A percentile compares a stretch with the other conserved stretches of the same genome.
phyloP scores from a whole-genome alignment of 2,888 invertebrate species.

The Agrochola lychnidis region DNA sequence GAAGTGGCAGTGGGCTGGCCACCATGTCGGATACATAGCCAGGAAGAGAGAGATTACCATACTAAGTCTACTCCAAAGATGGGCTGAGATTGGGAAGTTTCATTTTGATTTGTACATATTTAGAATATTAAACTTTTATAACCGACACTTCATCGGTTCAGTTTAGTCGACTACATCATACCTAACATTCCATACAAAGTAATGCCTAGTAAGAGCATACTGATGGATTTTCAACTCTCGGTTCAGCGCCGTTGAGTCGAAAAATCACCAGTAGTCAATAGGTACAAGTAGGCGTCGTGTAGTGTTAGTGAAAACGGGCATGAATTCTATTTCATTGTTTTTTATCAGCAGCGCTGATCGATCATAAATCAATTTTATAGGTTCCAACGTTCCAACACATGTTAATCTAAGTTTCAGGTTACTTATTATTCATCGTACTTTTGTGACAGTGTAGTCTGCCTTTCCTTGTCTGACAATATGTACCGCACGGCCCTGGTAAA shows the following conservation, averaged over 20 bases:
- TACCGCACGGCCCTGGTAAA: neutral
- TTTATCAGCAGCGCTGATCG: slow-evolving; percentile 1
- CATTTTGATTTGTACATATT: neutral
- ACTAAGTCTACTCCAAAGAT: neutral
- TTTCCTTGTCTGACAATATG: neutral
- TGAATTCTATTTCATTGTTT: neutral
- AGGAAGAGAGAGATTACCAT: too few species aligned
- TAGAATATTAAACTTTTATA: slow-evolving; percentile 4
- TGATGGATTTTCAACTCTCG: neutral
- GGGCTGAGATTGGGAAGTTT: neutral
- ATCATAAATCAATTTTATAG: slow-evolving; percentile 34
- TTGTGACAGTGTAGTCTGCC: neutral
- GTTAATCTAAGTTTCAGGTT: slow-evolving; percentile 10
- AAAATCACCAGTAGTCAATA: neutral
- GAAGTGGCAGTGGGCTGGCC: too few species aligned
- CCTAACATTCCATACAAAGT: neutral
- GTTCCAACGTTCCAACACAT: neutral
- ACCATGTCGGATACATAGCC: too few species aligned
- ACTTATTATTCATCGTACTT: slow-evolving; percentile 23
- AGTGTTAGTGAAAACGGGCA: neutral
- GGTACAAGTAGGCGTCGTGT: neutral
- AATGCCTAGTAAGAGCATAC: neutral
- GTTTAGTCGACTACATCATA: neutral
- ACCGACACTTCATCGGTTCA: neutral
- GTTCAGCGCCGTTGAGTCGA: neutral